These are phyloP conservation scores for Nemoura dubitans DNA, from an alignment of 2,888 invertebrate species.

Conservation along the genomic window DNA sequence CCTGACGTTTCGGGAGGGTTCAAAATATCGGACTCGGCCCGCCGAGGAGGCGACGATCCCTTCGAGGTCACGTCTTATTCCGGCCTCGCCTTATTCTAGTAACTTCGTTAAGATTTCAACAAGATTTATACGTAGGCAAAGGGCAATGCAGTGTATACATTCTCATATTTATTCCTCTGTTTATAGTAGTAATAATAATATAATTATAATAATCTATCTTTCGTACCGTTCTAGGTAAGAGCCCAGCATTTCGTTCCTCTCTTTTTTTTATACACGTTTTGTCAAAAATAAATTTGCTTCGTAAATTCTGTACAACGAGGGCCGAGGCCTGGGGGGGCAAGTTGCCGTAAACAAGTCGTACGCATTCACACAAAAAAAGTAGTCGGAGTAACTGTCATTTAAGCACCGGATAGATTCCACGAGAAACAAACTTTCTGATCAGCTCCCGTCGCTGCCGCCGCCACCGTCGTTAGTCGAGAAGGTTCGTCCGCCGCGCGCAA, in stretches of 20 bases:
- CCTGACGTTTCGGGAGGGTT: conserved; percentile 26
- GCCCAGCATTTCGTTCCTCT: background rate
- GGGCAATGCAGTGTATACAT: conserved; percentile 45
- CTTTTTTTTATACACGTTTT: conserved; percentile 38
- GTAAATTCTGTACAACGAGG: conserved; percentile 50
- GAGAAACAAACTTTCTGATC: conserved; percentile 33
- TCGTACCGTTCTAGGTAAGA: conserved; percentile 50
- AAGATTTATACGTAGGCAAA: conserved; percentile 47
- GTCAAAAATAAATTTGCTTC: conserved; percentile 52
- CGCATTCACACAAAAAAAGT: conserved; percentile 39
- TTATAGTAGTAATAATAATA: conserved; percentile 27
- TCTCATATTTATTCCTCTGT: conserved; percentile 17
- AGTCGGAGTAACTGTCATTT: conserved; percentile 30
- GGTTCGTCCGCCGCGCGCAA: background rate
- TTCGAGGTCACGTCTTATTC: background rate
- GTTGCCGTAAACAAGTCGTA: conserved; percentile 41
- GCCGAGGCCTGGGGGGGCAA: conserved; percentile 35
- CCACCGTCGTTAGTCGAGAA: background rate
- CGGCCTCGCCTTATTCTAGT: background rate
- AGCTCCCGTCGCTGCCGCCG: background rate
- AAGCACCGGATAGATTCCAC: conserved; percentile 32
- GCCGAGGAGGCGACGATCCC: background rate
- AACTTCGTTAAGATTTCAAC: conserved; percentile 33
- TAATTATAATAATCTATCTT: conserved; percentile 46
- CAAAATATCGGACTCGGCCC: background rate